phyloP scores from a whole-genome alignment of 2,888 invertebrate species.

The Drosophila differens region DNA sequence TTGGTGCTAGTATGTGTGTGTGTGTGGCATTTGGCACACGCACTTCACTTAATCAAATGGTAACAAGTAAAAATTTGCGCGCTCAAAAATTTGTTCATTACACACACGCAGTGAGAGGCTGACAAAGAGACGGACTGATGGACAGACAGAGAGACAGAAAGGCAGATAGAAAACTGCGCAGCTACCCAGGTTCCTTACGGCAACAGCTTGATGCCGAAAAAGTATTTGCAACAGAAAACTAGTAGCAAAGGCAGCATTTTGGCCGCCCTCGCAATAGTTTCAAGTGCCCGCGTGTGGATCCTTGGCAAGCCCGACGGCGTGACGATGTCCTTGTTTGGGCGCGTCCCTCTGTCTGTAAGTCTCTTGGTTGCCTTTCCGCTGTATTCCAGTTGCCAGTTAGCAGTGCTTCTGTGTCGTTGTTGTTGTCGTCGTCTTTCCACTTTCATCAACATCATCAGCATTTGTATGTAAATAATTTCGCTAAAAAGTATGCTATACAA shows the following conservation, averaged over 20 bases:
- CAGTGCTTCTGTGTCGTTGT: conserved; percentile 22
- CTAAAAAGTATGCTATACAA: conserved; percentile 65
- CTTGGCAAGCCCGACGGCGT: conserved; percentile 46
- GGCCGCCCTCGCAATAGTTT: conserved; percentile 58
- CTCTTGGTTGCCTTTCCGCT: conserved; percentile 17
- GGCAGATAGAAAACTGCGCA: conserved; percentile 6
- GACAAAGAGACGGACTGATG: conserved; percentile 2
- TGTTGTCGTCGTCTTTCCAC: conserved; percentile 49
- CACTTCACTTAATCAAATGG: conserved; percentile 65
- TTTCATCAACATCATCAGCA: conserved; percentile 68
- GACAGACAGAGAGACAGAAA: background rate
- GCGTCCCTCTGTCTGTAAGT: conserved; percentile 32
- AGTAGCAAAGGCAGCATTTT: conserved; percentile 51
- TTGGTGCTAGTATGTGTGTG: background rate
- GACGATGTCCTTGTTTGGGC: conserved; percentile 55
- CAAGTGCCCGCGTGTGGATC: conserved; percentile 50
- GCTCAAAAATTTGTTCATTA: conserved; percentile 62
- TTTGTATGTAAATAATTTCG: conserved; percentile 68
- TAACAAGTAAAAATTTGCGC: conserved; percentile 55
- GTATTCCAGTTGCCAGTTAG: conserved; percentile 12
- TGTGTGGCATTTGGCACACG: conserved; percentile 10
- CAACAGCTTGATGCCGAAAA: conserved; percentile 36
- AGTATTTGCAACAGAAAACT: conserved; percentile 55
- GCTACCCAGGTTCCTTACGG: conserved; percentile 7
- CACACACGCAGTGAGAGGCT: conserved; percentile 28